phyloP scores from a whole-genome alignment of 2,888 invertebrate species.

The Eupithecia subumbrata region DNA sequence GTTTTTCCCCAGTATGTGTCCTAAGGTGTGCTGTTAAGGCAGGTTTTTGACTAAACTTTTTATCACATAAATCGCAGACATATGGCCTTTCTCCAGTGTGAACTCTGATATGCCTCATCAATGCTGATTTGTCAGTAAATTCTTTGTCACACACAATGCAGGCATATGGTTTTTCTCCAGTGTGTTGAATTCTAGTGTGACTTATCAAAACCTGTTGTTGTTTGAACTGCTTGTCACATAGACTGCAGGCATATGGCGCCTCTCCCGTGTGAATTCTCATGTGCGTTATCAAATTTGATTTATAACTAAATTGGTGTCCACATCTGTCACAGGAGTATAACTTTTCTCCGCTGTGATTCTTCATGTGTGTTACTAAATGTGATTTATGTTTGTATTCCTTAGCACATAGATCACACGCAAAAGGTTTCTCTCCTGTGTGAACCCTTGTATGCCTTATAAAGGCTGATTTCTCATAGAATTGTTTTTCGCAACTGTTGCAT shows the following conservation, averaged over 20 bases:
- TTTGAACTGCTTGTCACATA: conserved; percentile 3
- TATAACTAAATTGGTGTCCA: conserved; percentile 5
- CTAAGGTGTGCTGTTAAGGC: not conserved
- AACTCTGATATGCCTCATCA: not conserved
- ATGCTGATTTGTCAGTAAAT: conserved; percentile 2
- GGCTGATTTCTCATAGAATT: conserved; percentile 10
- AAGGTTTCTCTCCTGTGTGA: conserved; percentile 2
- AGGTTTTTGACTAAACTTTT: not conserved
- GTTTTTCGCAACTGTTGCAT: conserved; percentile 3
- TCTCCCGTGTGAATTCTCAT: conserved; percentile 8
- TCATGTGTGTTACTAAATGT: conserved; percentile 28
- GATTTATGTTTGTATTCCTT: conserved; percentile 19
- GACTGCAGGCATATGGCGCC: not conserved
- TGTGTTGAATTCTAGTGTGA: conserved; percentile 5
- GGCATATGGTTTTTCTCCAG: conserved; percentile 3
- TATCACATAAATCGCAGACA: not conserved
- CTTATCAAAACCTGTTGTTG: not conserved
- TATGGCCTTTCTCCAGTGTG: conserved; percentile 4
- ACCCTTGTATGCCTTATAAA: not conserved
- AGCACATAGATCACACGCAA: conserved; percentile 12
- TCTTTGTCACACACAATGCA: not conserved
- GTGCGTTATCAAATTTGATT: conserved; percentile 9
- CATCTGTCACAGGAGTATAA: conserved; percentile 1
- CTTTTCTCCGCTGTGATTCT: conserved; percentile 52
- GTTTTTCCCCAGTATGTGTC: conserved; percentile 6